Evolutionary conservation across 2,888 invertebrate genomes (phyloP), one percentile per base, ranked within the genome.

Genomic region (Amphimallon solstitiale): DNA sequence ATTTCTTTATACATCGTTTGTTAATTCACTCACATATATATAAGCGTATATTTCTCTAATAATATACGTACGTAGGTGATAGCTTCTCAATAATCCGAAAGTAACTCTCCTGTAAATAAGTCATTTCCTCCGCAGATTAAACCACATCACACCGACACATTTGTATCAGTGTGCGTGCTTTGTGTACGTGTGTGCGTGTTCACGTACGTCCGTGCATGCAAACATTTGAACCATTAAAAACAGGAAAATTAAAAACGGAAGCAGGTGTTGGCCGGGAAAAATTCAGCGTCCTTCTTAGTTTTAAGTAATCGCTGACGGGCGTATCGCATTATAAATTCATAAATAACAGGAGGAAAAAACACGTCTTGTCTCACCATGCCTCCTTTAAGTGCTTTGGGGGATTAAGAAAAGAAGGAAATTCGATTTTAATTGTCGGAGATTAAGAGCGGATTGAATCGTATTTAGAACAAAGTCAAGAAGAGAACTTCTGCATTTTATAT

Each of bases 281-380:
- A 37, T 52, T 52, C 52, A 52, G 52, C 52, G 37, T 52, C 52
- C 52, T 52, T 52, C 37, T 52, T 52, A 9, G 35, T 52, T 52
- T 52, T 17, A 52, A 35, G 37, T 52, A 52, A n/a, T n/a, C n/a
- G n/a, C n/a, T 52, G 37, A 37, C 37, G 3, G 15, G 37, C 17
- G 37, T 37, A 52, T 52, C 37, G 34, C 52, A 52, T 52, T 52
- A 52, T 52, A 52, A 52, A 52, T 52, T 52, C 52, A 52, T 52
- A 37, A 52, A 52, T 52, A 37, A 51, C 23, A 7, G 34, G 34
- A 51, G 29, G 23, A n/a, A n/a, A 29, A 29, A 29, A 29, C 9
- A 29, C 9, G n/a, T n/a, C n/a, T n/a, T n/a, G n/a, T 29, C 29
- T 29, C 9, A 29, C 29, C 29, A n/a, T n/a, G n/a, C n/a, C n/a